Conservation (phyloP, 2,797 vertebrate species). For the Spheniscus humboldti region DNA sequence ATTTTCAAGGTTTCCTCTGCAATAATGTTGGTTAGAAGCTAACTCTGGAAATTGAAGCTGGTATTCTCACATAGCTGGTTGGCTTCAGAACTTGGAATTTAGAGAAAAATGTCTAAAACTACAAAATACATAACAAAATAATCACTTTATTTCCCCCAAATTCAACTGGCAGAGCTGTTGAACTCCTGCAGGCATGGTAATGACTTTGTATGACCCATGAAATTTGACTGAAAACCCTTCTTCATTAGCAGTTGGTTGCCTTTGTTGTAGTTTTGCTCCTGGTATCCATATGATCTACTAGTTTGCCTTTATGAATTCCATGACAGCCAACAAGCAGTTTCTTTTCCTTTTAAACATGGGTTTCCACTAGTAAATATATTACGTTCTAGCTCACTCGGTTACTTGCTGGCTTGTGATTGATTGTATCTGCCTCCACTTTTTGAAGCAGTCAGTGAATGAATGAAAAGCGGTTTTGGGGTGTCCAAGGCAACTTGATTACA, state of each 20-base stretch:
- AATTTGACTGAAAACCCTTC: constrained; percentile 60
- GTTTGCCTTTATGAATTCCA: constrained; percentile 23
- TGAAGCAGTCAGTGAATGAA: neutral
- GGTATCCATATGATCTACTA: constrained; percentile 3
- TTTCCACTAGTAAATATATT: constrained; percentile 14
- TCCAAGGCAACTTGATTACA: neutral
- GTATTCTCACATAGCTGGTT: neutral
- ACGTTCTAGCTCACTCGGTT: neutral
- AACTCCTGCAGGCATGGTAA: constrained; percentile 55
- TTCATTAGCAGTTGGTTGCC: constrained; percentile 51
- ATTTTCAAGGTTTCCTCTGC: neutral
- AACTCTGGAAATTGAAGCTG: neutral
- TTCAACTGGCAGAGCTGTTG: constrained; percentile 44
- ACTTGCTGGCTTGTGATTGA: neutral
- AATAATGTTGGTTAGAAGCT: neutral
- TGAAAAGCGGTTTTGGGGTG: neutral
- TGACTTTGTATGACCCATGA: constrained; percentile 61
- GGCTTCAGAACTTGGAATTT: neutral
- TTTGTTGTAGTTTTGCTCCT: constrained; percentile 49
- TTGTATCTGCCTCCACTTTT: neutral
- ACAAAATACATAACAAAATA: neutral
- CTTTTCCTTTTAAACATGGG: constrained; percentile 1
- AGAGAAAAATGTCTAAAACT: neutral
- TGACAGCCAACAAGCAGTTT: constrained; percentile 26
- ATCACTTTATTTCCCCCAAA: constrained; percentile 1